Evolutionary conservation across 2,113 vertebrate species (phyloP), one percentile per base, ranked within the genome.

Genomic region (Neolamprologus sp.): DNA sequence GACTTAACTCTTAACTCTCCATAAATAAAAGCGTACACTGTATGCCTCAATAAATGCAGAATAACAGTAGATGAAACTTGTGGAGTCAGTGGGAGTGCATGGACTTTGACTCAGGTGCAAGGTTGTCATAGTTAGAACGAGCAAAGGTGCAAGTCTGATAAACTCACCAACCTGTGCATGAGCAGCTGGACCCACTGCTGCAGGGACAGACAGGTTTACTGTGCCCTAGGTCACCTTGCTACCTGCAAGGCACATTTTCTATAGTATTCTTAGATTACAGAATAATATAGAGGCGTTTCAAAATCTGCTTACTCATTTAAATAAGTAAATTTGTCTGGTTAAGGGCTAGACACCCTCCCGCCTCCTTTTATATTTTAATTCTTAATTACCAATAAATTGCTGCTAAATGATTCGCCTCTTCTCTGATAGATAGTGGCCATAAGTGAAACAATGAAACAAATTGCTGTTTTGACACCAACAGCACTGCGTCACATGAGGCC

Each of bases 31-130:
- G 57, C 3, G 37, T 7, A 82, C 17, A 12, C 1, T 3, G n/a
- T 28, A 71, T 35, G 26, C 8, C 10, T 82, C 40, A 5, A 45
- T 28, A n/a, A 37, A 10, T 17, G 6, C 14, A 80, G 26, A 84
- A 57, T 68, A 35, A 60, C n/a, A 16, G 9, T 8, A 9, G 7
- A 17, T 16, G 73, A 58, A 63, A 87, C 83, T 54, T 9, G 47
- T 63, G 80, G 80, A 87, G 81, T 88, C 53, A 86, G 85, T 28
- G 53, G 23, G 51, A 49, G 53, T 40, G 80, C 21, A 16, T 71
- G 87, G 55, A 93, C 91, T 93, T 82, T 90, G 93, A 89, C 90
- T 87, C 45, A 10, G 57, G 9, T 81, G 58, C 55, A 80, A 57
- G 80, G 54, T 47, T 84, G 54, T 82, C 47, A 14, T 55, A 33